Evolutionary conservation across 2,888 invertebrate species (phyloP).

Genomic region (Balanococcus diminutus): DNA sequence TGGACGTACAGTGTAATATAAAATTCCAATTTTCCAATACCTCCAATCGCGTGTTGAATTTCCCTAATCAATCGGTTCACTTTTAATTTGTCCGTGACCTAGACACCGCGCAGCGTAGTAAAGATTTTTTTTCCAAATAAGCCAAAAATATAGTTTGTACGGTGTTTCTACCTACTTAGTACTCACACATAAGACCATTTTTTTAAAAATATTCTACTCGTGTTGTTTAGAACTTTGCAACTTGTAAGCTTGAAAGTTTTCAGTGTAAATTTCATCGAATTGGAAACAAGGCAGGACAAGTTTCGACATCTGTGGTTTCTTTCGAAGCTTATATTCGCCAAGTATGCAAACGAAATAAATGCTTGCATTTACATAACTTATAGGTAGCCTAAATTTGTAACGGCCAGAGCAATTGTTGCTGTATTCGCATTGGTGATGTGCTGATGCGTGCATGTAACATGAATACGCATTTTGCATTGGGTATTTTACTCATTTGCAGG

Average conservation of each 20-base stretch:
- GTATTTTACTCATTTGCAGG: too few species aligned
- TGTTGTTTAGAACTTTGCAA: slow-evolving; percentile 7
- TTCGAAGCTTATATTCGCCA: not conserved
- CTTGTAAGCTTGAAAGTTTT: slow-evolving; percentile 31
- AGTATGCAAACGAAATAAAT: slow-evolving; percentile 29
- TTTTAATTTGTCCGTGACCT: not conserved
- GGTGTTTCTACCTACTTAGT: not conserved
- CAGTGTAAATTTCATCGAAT: slow-evolving; percentile 25
- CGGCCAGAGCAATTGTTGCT: not conserved
- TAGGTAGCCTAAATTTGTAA: slow-evolving; percentile 5
- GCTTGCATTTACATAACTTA: slow-evolving; percentile 18
- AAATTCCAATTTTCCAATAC: too few species aligned
- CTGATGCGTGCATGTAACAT: not conserved
- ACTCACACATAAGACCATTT: not conserved
- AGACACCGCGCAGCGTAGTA: not conserved
- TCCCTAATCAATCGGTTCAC: not conserved
- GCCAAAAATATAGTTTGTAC: not conserved
- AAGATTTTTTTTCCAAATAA: not conserved
- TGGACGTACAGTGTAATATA: too few species aligned
- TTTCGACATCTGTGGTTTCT: slow-evolving; percentile 37
- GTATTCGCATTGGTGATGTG: not conserved
- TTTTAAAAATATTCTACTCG: not conserved
- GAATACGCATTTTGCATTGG: too few species aligned
- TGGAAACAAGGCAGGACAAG: slow-evolving; percentile 13
- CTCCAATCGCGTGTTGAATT: too few species aligned